Evolutionary conservation across 2,888 invertebrate species (phyloP).

Genomic region (Ctenicera cuprea): DNA sequence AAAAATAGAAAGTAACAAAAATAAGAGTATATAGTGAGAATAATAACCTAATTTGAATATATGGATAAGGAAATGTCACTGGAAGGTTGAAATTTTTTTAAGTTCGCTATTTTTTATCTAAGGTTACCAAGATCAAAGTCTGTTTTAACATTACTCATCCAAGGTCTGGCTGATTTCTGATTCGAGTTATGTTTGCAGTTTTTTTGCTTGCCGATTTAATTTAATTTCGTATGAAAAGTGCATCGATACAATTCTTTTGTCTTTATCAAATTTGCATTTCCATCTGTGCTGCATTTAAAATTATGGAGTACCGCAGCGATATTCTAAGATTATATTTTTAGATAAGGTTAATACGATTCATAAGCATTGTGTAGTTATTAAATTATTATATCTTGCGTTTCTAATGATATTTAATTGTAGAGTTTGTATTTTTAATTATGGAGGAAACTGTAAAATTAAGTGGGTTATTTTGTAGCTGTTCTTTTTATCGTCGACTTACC

Average conservation of each 20-base stretch:
- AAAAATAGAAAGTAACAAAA: slow-evolving; percentile 2
- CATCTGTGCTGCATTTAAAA: slow-evolving; percentile 31
- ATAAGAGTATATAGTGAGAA: not conserved
- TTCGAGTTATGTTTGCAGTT: not conserved
- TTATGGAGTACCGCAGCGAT: slow-evolving; percentile 31
- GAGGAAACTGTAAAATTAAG: slow-evolving; percentile 49
- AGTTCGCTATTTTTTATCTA: slow-evolving; percentile 2
- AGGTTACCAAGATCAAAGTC: slow-evolving; percentile 14
- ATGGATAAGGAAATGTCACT: slow-evolving; percentile 24
- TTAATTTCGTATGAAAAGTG: no score
- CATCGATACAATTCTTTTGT: no score
- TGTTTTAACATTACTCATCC: no score
- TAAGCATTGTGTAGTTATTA: slow-evolving; percentile 64
- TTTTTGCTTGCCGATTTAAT: not conserved
- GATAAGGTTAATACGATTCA: slow-evolving; percentile 64
- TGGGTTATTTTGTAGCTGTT: slow-evolving; percentile 44
- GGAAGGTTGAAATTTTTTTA: slow-evolving; percentile 18
- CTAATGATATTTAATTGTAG: slow-evolving; percentile 67
- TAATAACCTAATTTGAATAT: slow-evolving; percentile 3
- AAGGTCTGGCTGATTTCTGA: no score
- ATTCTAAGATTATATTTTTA: slow-evolving; percentile 57
- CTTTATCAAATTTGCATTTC: slow-evolving; percentile 40
- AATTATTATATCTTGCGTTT: slow-evolving; percentile 66
- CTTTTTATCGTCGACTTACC: slow-evolving; percentile 10
- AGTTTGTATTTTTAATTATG: slow-evolving; percentile 56